phyloP scores from a whole-genome alignment of 2,113 vertebrate genomes.

The Gambusia holbrooki region DNA sequence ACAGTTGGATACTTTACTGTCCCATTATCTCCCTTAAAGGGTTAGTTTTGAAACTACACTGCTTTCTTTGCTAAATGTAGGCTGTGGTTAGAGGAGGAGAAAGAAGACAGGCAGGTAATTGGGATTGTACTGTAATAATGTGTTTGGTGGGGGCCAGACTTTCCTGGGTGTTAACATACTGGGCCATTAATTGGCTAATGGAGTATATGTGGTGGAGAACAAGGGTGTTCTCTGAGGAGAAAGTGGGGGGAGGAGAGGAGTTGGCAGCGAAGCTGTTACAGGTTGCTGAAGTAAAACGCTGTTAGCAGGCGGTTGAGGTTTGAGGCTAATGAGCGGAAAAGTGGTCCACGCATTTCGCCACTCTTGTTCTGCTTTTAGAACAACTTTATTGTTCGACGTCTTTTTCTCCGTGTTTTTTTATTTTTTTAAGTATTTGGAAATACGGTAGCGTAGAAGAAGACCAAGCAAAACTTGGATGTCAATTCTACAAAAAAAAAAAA shows the following conservation, averaged over 20 bases:
- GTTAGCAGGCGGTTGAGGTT: conserved; percentile 35
- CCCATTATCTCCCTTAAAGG: background rate
- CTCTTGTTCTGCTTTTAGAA: background rate
- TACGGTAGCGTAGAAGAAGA: background rate
- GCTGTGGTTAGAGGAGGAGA: conserved; percentile 41
- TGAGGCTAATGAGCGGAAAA: conserved; percentile 32
- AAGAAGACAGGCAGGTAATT: conserved; percentile 65
- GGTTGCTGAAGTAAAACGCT: conserved; percentile 11
- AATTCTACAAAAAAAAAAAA: background rate
- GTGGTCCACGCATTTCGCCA: background rate
- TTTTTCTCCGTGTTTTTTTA: too few relatives aligned
- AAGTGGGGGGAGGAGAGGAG: conserved; percentile 12
- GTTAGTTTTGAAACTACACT: conserved; percentile 32
- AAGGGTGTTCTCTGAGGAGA: conserved; percentile 46
- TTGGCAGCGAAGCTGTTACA: conserved; percentile 33
- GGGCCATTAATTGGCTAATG: conserved; percentile 79
- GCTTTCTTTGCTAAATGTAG: conserved; percentile 19
- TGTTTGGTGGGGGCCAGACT: conserved; percentile 69
- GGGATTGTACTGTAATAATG: conserved; percentile 69
- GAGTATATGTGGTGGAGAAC: conserved; percentile 55
- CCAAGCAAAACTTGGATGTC: background rate
- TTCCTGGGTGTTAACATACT: conserved; percentile 69
- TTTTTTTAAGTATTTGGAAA: background rate
- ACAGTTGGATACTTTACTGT: background rate
- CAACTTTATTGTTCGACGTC: background rate